A percentile compares a stretch with the other conserved stretches of the same genome.
These are phyloP conservation scores for Centropus unirufus DNA, from an alignment of 2,113 vertebrate species.

Conservation along the genomic window DNA sequence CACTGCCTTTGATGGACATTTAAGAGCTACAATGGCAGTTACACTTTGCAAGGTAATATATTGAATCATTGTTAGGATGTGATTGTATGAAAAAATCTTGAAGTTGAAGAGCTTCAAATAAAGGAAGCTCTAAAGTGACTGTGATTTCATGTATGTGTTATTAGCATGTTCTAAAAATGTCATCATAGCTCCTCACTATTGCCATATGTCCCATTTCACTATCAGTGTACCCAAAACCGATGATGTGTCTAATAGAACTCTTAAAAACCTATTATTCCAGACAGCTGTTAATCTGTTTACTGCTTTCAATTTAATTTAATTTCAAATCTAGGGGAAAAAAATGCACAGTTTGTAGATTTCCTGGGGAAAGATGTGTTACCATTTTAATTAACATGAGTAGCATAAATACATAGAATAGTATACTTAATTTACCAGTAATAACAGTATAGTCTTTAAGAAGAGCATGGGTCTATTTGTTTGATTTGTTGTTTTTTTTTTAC, in stretches of 20 bases:
- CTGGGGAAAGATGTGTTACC: background rate
- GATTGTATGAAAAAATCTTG: conserved; percentile 29
- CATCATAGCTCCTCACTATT: conserved; percentile 17
- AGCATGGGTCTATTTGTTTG: background rate
- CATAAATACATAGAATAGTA: background rate
- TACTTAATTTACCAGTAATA: background rate
- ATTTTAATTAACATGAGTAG: background rate
- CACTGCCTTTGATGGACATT: conserved; percentile 35
- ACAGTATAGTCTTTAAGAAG: background rate
- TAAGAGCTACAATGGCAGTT: conserved; percentile 54
- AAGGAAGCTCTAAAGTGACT: conserved; percentile 21
- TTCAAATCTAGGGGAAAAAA: conserved; percentile 11
- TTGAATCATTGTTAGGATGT: conserved; percentile 13
- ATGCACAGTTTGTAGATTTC: conserved; percentile 2
- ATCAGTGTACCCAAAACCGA: conserved; percentile 6
- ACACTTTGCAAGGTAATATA: background rate
- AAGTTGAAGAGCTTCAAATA: conserved; percentile 41
- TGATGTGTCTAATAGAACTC: background rate
- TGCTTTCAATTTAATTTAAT: conserved; percentile 14
- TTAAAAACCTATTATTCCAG: conserved; percentile 38
- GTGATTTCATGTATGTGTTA: conserved; percentile 26
- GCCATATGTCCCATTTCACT: conserved; percentile 29
- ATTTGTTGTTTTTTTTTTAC: background rate
- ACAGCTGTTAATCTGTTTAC: conserved; percentile 30
- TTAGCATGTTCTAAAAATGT: conserved; percentile 37